These are phyloP conservation scores for Drosophila subquinaria DNA, from an alignment of 2,888 invertebrate species.

Conservation along the genomic window DNA sequence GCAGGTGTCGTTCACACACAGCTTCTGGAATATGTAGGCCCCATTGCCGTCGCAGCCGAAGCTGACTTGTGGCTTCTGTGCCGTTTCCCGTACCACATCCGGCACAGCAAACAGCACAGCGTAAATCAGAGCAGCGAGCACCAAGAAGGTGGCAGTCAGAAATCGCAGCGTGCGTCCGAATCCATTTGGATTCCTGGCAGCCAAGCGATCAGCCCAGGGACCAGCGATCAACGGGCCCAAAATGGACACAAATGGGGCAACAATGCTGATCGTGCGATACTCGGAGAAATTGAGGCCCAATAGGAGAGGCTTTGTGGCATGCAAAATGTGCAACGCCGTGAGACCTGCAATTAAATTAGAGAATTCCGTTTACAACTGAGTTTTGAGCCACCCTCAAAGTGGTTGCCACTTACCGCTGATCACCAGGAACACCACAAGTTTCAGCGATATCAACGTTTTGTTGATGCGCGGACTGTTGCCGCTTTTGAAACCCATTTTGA, in stretches of 20 bases:
- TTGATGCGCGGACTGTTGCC: slow-evolving; percentile 87
- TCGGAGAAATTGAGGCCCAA: slow-evolving; percentile 90
- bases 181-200: slow-evolving; percentile 83
- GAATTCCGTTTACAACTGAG: neutral
- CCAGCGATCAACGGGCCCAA: slow-evolving; percentile 92
- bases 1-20: slow-evolving; percentile 89
- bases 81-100: slow-evolving; percentile 88
- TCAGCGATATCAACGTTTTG: slow-evolving; percentile 91
- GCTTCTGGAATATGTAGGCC: slow-evolving; percentile 90
- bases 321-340: slow-evolving; percentile 93
- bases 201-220: slow-evolving; percentile 89
- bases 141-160: slow-evolving; percentile 89
- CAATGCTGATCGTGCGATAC: slow-evolving; percentile 91
- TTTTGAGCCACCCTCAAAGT: too few relatives aligned
- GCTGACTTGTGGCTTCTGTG: slow-evolving; percentile 87
- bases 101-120: slow-evolving; percentile 89
- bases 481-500: slow-evolving; percentile 80
- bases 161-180: slow-evolving; percentile 89
- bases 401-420: slow-evolving; percentile 88
- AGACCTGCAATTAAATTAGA: slow-evolving; percentile 87
- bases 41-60: slow-evolving; percentile 91
- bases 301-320: slow-evolving; percentile 88
- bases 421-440: slow-evolving; percentile 92
- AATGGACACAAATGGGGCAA: slow-evolving; percentile 92
- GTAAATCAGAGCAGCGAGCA: slow-evolving; percentile 90